Conservation (phyloP, 92 coral and sea anemone genomes). For the Epizoanthus rinbou region DNA sequence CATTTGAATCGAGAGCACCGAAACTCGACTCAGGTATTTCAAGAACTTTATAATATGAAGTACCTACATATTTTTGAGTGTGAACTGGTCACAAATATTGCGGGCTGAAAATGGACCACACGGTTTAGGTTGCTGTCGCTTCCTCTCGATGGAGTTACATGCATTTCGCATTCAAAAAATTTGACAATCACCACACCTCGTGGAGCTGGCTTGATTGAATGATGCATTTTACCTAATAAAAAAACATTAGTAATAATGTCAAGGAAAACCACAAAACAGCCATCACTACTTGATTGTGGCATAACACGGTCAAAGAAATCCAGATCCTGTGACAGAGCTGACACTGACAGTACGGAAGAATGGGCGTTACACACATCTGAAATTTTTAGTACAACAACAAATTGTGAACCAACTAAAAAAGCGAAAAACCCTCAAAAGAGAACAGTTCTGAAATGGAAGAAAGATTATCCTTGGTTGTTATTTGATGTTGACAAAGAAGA, state of each 20-base stretch:
- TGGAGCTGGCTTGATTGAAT: not conserved
- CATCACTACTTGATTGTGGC: slow-evolving; percentile 12
- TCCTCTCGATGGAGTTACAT: too few relatives aligned
- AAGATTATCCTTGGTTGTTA: too few relatives aligned
- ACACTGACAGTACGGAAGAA: not conserved
- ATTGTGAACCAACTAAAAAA: too few relatives aligned
- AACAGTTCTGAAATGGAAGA: too few relatives aligned
- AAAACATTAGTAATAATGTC: slow-evolving; percentile 2
- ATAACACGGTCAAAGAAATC: slow-evolving; percentile 1
- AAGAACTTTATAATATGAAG: not conserved
- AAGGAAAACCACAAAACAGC: slow-evolving; percentile 11
- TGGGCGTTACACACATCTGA: not conserved
- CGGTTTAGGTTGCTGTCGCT: too few relatives aligned
- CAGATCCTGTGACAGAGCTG: not conserved
- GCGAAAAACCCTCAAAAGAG: too few relatives aligned
- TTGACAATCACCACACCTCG: too few relatives aligned
- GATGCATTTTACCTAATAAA: slow-evolving; percentile 13
- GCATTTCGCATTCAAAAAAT: too few relatives aligned
- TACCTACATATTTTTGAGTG: not conserved
- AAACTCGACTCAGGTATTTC: too few relatives aligned
- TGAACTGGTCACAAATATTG: not conserved
- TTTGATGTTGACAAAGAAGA: not conserved
- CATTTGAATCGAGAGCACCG: too few relatives aligned
- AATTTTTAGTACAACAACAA: too few relatives aligned
- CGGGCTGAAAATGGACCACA: too few relatives aligned